Evolutionary conservation across 2,113 vertebrate species (phyloP).

Genomic region (Regulus satrapa): DNA sequence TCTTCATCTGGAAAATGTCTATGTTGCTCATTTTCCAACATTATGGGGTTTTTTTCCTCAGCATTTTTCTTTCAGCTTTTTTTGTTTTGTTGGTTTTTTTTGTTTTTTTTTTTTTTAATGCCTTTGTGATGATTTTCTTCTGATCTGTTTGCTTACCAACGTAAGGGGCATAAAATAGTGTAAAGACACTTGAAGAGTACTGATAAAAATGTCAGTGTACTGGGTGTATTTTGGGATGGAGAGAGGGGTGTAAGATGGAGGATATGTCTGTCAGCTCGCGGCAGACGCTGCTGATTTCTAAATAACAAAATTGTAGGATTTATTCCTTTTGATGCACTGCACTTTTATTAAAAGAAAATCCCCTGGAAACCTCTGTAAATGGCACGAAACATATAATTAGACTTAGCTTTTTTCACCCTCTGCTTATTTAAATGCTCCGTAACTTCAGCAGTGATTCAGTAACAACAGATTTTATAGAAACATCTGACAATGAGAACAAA

Average conservation of each 20-base stretch:
- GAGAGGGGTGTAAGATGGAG: conserved; percentile 3
- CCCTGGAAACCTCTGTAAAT: conserved; percentile 58
- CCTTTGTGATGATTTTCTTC: background rate
- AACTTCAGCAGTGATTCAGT: conserved; percentile 50
- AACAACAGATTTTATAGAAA: conserved; percentile 55
- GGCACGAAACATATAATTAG: conserved; percentile 44
- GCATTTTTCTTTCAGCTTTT: background rate
- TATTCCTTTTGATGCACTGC: conserved; percentile 34
- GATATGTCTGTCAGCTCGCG: background rate
- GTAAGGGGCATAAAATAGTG: background rate
- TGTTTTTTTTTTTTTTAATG: too few species aligned
- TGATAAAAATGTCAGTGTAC: background rate
- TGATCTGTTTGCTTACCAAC: background rate
- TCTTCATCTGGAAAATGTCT: background rate
- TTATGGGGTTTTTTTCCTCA: rapidly evolving
- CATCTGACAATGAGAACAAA: conserved; percentile 41
- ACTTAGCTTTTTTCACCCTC: conserved; percentile 38
- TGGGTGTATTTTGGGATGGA: background rate
- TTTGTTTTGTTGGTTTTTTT: too few species aligned
- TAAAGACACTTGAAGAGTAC: background rate
- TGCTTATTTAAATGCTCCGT: conserved; percentile 40
- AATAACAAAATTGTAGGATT: conserved; percentile 57
- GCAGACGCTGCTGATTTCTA: conserved; percentile 26
- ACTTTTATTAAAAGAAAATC: conserved; percentile 59
- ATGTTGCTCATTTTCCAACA: background rate